Evolutionary conservation across 35 echinoderm and acorn worm species (phyloP).

Genomic region (Ptychodera flava): DNA sequence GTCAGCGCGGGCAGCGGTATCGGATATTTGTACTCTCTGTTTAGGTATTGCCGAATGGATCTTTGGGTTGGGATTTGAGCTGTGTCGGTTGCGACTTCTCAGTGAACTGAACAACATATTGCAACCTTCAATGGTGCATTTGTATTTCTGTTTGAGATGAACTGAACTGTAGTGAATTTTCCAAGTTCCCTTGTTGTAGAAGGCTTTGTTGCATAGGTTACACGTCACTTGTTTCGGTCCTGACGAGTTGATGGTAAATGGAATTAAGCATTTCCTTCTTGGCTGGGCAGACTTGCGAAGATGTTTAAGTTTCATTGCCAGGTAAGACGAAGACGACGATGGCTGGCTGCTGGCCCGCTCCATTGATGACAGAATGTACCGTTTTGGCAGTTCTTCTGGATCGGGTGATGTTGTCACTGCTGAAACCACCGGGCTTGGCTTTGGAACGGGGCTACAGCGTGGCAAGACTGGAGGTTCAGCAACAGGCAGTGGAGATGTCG

Average conservation of each 20-base stretch:
- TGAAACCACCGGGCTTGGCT: neutral
- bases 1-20: neutral
- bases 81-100: constrained; percentile 47
- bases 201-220: constrained; percentile 41
- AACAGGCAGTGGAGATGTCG: neutral
- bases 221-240: constrained; percentile 25
- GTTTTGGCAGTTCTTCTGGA: neutral
- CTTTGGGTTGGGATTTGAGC: constrained; percentile 45
- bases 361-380: neutral
- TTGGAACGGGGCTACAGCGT: neutral
- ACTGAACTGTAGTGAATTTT: constrained; percentile 48
- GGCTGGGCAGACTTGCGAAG: neutral
- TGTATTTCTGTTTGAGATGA: constrained; percentile 45
- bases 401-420: neutral
- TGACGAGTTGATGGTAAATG: neutral
- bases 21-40: neutral
- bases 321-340: neutral
- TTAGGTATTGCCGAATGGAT: constrained; percentile 19
- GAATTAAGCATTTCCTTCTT: neutral
- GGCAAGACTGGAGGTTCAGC: neutral
- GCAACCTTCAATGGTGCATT: constrained; percentile 44
- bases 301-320: neutral
- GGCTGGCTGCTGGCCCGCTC: neutral
- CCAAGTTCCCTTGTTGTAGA: constrained; percentile 54
- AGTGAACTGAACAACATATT: constrained; percentile 55